Evolutionary conservation across 2,113 vertebrate genomes (phyloP), one percentile per base, ranked within the genome.

Genomic region (Athene cunicularia): DNA sequence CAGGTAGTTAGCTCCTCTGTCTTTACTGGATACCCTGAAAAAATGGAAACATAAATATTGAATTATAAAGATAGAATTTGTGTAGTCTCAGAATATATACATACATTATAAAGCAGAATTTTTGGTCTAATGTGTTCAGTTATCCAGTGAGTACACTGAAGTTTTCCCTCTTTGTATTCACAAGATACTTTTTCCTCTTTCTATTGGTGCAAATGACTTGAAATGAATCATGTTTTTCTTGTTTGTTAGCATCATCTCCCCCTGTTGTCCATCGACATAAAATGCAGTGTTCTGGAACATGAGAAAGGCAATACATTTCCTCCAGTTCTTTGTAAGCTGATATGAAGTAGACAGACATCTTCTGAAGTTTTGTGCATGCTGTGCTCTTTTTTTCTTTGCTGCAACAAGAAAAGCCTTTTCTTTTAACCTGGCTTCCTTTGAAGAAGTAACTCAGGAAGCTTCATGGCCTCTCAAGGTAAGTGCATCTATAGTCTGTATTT

Each of bases 391-490:
- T 88, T 83, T 32, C 75, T 63, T 84, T 86, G 84, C 96, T 88
- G 97, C 95, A 94, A 63, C 95, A 95, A 98, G 96, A 97, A 96
- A 97, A 98, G 91, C 81, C 83, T 97, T 96, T 96, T 87, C 96
- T 98, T 98, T 98, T 97, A 97, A 98, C 97, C 96, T 94, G 95
- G 93, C 94, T 98, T 86, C 88, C 97, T 98, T 98, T 98, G 98
- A 98, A 98, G 97, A 98, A 94, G 96, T 95, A 96, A 91, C 94
- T 98, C 96, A 59, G 97, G 97, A 95, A 96, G 95, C 97, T 96
- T 93, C 98, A 98, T 98, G 98, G 98, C 98, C 94, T 98, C 97
- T 95, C 97, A 97, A 98, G 98, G 98, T 98, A 98, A 98, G 98
- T 92, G 79, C 84, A 96, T 94, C 92, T 93, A 52, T 70, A 96